Percentiles rank a stretch among this genome's conserved stretches.
phyloP scores from a whole-genome alignment of 1,140 invertebrate species.

The Drosophila simulans region DNA sequence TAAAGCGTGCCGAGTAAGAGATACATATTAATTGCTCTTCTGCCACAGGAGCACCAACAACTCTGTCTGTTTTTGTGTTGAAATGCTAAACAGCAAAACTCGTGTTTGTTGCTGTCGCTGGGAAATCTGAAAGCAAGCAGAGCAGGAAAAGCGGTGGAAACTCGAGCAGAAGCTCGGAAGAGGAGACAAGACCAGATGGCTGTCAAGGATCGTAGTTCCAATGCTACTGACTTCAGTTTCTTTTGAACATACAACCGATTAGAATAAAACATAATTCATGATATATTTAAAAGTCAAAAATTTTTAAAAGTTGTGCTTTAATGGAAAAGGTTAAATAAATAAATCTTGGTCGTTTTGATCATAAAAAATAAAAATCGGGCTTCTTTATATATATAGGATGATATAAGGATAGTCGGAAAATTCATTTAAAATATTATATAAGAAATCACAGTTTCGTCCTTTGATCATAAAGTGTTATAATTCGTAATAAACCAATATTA shows the following conservation, averaged over 20 bases:
- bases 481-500: too few relatives aligned
- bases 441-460: too few relatives aligned
- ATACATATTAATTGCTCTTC: slow-evolving; percentile 79
- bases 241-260: neutral
- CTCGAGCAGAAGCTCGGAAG: neutral
- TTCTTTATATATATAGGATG: too few relatives aligned
- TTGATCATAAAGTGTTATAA: too few relatives aligned
- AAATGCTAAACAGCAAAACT: slow-evolving; percentile 76
- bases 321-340: too few relatives aligned
- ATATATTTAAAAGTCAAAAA: too few relatives aligned
- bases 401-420: too few relatives aligned
- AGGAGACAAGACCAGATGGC: neutral
- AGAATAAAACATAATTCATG: too few relatives aligned
- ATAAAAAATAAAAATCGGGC: too few relatives aligned
- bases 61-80: slow-evolving; percentile 62
- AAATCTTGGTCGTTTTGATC: too few relatives aligned
- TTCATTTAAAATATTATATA: too few relatives aligned
- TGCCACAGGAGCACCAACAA: slow-evolving; percentile 40
- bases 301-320: too few relatives aligned
- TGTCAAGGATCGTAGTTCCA: neutral
- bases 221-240: neutral
- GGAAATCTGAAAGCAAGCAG: slow-evolving; percentile 21
- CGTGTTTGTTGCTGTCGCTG: slow-evolving; percentile 19
- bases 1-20: slow-evolving; percentile 78
- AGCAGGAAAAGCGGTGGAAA: slow-evolving; percentile 12